phyloP scores from a whole-genome alignment of 2,797 vertebrate genomes.

The Cuculus canorus region DNA sequence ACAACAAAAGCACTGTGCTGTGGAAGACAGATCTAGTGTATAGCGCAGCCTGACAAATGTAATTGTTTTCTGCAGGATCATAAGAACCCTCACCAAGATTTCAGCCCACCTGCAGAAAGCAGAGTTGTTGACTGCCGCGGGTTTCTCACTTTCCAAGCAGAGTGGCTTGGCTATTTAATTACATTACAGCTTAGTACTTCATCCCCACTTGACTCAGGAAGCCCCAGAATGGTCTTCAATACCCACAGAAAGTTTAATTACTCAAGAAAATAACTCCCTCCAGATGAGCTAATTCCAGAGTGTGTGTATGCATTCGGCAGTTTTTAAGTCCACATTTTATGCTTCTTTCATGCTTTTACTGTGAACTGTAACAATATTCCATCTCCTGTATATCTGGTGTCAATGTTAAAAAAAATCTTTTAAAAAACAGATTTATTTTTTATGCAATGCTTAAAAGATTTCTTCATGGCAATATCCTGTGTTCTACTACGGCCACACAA shows the following conservation, averaged over 20 bases:
- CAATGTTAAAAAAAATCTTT: slow-evolving; percentile 4
- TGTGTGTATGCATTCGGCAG: not conserved
- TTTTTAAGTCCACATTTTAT: slow-evolving; percentile 16
- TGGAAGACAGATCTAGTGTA: not conserved
- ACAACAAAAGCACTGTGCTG: not conserved
- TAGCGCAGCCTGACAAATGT: not conserved
- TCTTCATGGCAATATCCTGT: not conserved
- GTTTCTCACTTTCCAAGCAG: slow-evolving; percentile 6
- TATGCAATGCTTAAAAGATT: not conserved
- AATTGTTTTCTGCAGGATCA: not conserved
- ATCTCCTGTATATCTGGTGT: not conserved
- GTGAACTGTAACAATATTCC: not conserved
- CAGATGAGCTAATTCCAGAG: not conserved
- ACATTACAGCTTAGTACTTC: not conserved
- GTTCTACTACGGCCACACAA: slow-evolving; percentile 47
- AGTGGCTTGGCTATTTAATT: slow-evolving; percentile 1
- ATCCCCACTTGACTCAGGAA: slow-evolving; percentile 14
- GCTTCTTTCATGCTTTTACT: not conserved
- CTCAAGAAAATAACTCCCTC: not conserved
- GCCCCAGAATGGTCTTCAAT: slow-evolving; percentile 6
- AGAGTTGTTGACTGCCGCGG: not conserved
- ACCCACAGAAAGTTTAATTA: slow-evolving; percentile 51
- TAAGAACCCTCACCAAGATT: not conserved
- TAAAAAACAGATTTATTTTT: slow-evolving; percentile 25
- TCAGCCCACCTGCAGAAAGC: slow-evolving; percentile 29